phyloP scores from a whole-genome alignment of 2,888 invertebrate species.

The Acrobasis consociella region DNA sequence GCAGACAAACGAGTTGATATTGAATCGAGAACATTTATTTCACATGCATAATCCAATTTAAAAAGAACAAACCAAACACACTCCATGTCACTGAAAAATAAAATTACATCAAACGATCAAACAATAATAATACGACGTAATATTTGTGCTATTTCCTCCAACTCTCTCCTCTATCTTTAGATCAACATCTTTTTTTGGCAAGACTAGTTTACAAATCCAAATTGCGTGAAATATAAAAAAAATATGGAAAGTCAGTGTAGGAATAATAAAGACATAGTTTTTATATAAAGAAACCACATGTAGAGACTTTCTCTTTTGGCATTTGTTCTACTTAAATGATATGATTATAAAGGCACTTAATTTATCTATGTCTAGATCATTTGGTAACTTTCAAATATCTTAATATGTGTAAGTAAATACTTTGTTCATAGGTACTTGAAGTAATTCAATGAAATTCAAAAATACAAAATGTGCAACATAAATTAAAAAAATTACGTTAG shows the following conservation, averaged over 20 bases:
- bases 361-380: slow-evolving; percentile 33
- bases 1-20: slow-evolving; percentile 49
- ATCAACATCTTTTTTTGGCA: slow-evolving; percentile 23
- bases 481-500: not conserved
- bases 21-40: slow-evolving; percentile 79
- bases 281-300: not conserved
- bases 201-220: slow-evolving; percentile 22
- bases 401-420: not conserved
- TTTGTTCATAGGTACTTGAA: slow-evolving; percentile 21
- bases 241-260: not conserved
- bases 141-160: slow-evolving; percentile 55
- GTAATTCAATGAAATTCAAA: slow-evolving; percentile 11
- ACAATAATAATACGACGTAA: slow-evolving; percentile 36
- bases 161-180: slow-evolving; percentile 22
- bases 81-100: slow-evolving; percentile 66
- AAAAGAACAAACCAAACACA: slow-evolving; percentile 78
- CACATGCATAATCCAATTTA: slow-evolving; percentile 73
- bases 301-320: slow-evolving; percentile 4
- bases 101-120: slow-evolving; percentile 58
- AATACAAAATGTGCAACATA: slow-evolving; percentile 1
- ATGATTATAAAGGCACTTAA: slow-evolving; percentile 42
- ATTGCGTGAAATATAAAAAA: not conserved
- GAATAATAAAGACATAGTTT: not conserved
- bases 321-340: slow-evolving; percentile 32
- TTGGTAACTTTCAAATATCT: slow-evolving; percentile 18